Conservation (phyloP, 2,888 invertebrate genomes). For the Drosophila fungiperda region DNA sequence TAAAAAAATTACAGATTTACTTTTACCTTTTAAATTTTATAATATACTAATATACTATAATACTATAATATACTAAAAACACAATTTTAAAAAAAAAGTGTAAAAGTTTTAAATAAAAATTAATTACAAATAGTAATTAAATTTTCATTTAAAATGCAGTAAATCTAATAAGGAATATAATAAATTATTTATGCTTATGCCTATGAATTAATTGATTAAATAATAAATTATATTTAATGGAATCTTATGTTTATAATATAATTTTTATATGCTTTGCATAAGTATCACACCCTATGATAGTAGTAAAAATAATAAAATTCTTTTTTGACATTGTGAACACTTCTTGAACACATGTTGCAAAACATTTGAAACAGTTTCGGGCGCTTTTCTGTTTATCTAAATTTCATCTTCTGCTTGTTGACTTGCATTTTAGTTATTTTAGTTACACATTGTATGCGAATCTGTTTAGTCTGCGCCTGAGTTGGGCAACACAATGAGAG, state of each 20-base stretch:
- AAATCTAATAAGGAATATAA: not conserved
- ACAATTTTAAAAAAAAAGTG: not conserved
- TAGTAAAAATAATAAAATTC: not conserved
- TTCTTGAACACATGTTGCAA: constrained; percentile 23
- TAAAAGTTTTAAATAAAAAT: not conserved
- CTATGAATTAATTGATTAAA: not conserved
- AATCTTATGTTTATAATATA: not conserved
- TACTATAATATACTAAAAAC: no score
- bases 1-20: not conserved
- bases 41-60: no score
- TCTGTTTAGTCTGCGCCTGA: constrained; percentile 43
- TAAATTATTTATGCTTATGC: not conserved
- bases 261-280: not conserved
- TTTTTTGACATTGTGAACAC: not conserved
- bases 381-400: constrained; percentile 39
- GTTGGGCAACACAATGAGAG: constrained; percentile 39
- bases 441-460: constrained; percentile 12
- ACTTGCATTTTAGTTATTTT: constrained; percentile 37
- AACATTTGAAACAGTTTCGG: constrained; percentile 8
- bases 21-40: not conserved
- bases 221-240: accelerated
- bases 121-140: not conserved
- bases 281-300: not conserved
- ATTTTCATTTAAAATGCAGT: not conserved
- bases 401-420: constrained; percentile 45